Evolutionary conservation across 2,113 vertebrate species (phyloP).

Genomic region (Glareola pratincola): DNA sequence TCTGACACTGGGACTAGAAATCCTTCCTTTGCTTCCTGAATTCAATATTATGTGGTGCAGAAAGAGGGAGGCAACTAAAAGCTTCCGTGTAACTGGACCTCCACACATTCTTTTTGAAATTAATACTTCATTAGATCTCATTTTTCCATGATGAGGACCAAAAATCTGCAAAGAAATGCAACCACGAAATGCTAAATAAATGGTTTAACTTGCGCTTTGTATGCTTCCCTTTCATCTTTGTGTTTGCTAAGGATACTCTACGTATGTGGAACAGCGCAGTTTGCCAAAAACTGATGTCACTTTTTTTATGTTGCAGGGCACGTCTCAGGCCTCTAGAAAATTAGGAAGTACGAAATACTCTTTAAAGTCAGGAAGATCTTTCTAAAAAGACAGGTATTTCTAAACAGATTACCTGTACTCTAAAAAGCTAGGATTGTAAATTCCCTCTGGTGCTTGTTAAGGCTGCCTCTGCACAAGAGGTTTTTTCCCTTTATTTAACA

Average conservation of each 20-base stretch:
- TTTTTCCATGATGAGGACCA: neutral
- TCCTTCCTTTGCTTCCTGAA: neutral
- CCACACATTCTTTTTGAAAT: neutral
- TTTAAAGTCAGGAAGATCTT: neutral
- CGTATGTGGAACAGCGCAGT: neutral
- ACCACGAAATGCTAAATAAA: neutral
- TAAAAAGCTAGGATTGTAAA: neutral
- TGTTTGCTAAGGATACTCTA: neutral
- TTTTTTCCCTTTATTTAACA: neutral
- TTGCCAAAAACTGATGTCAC: neutral
- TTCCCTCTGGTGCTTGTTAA: constrained; percentile 17
- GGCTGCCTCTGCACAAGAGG: neutral
- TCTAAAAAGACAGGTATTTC: neutral
- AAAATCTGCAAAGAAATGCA: neutral
- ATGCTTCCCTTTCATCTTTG: neutral
- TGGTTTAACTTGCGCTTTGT: neutral
- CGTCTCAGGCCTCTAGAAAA: neutral
- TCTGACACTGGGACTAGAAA: neutral
- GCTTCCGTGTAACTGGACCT: neutral
- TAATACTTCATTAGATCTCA: neutral
- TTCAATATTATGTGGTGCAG: neutral
- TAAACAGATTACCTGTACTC: neutral
- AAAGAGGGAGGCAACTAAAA: neutral
- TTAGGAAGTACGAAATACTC: neutral
- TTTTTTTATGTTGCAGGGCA: neutral